Evolutionary conservation across 2,888 invertebrate genomes (phyloP), one percentile per base, ranked within the genome.

Genomic region (Phyllotreta striolata): DNA sequence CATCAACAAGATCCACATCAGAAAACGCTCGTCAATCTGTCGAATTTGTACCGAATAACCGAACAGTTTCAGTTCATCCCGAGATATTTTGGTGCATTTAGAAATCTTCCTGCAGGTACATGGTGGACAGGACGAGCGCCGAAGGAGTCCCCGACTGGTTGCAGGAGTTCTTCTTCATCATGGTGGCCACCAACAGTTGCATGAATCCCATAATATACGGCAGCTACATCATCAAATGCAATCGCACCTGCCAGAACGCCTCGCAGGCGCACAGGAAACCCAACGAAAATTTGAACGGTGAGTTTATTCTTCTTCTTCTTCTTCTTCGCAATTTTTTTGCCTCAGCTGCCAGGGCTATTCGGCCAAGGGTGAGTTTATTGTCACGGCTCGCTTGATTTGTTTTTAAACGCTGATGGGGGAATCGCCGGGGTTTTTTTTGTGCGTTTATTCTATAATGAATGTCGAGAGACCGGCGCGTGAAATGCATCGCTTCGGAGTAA

Each of bases 191-290:
- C 54, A 92, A 92, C 79, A 90, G 91, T 39, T 92, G 92, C 79
- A 89, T 91, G 84, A 90, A 92, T 77, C 92, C 92, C 0, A 80
- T 92, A 47, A 91, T 92, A 10, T 92, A 92, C 74, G 91, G 92
- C 1, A 87, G 89, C 55, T 90, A 88, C 73, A 87, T 87, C 8
- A 82, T 89, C 66, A 86, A 88, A 73, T 84, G 86, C 59, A 78
- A 80, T n/a, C 78, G 80, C 57, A 68, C 68, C 40, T 72, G 73
- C 55, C 59, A 65, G 55, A 60, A 66, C 61, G 59, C 72, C 57
- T 67, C 72, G 60, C 69, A 74, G 55, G 70, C 70, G 58, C 49
- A 38, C 34, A 58, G 40, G 39, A 58, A 49, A 10, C 35, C 39
- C 1, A 49, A 47, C 37, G n/a, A 10, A 6, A 14, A 10, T 39